Conservation (phyloP, 2,113 vertebrate genomes). For the Ceuthmochares aereus region DNA sequence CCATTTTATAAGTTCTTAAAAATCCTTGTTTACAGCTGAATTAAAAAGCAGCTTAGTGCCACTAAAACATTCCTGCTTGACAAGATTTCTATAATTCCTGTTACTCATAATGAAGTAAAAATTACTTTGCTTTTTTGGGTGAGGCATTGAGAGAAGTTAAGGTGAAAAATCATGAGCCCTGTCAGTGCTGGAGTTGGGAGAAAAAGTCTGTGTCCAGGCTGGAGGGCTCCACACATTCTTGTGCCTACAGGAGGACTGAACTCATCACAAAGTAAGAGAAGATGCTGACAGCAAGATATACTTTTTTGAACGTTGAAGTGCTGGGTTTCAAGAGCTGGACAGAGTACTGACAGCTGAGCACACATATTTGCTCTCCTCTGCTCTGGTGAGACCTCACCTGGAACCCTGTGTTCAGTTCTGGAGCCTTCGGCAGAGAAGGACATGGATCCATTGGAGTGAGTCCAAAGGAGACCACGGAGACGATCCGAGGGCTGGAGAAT, state of each 20-base stretch:
- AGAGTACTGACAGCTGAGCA: neutral
- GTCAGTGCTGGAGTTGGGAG: neutral
- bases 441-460: too few relatives aligned
- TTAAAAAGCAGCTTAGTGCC: constrained; percentile 10
- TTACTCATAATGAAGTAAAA: constrained; percentile 10
- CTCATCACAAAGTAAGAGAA: neutral
- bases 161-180: neutral
- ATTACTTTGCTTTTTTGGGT: neutral
- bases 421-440: too few relatives aligned
- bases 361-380: fast-evolving
- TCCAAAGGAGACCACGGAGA: too few relatives aligned
- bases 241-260: neutral
- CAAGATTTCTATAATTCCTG: neutral
- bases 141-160: neutral
- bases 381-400: neutral
- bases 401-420: too few relatives aligned
- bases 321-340: neutral
- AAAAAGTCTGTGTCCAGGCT: neutral
- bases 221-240: neutral
- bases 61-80: neutral
- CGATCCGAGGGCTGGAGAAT: too few relatives aligned
- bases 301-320: neutral
- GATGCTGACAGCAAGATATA: neutral
- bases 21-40: constrained; percentile 24
- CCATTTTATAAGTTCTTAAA: constrained; percentile 32